A percentile compares a stretch with the other conserved stretches of the same genome.
Evolutionary conservation across 2,888 invertebrate genomes (phyloP).

Genomic region (Scaptomyza reducta): DNA sequence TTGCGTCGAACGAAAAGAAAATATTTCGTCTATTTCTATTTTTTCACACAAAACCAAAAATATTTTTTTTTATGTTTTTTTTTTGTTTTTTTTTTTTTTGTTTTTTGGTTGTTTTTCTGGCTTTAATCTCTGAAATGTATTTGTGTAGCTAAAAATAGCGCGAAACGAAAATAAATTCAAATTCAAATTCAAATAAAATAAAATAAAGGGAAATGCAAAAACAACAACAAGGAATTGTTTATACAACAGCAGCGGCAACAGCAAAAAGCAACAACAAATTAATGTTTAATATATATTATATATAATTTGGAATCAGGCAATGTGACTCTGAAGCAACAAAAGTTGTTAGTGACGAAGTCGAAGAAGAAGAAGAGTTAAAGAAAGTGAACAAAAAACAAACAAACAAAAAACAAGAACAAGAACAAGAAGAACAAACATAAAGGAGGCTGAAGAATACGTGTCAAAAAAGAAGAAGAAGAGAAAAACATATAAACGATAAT

Average conservation of each 20-base stretch:
- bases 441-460: too few relatives aligned
- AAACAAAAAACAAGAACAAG: slow-evolving; percentile 13
- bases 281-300: background rate
- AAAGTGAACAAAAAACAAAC: slow-evolving; percentile 27
- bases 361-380: slow-evolving; percentile 4
- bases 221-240: background rate
- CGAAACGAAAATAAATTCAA: slow-evolving; percentile 24
- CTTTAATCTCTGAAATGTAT: slow-evolving; percentile 20
- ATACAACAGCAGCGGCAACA: background rate
- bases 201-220: slow-evolving; percentile 10
- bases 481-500: slow-evolving; percentile 1
- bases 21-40: slow-evolving; percentile 45
- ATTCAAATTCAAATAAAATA: background rate
- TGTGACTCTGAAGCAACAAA: slow-evolving; percentile 67
- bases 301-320: slow-evolving; percentile 50
- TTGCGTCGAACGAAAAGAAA: slow-evolving; percentile 27
- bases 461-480: slow-evolving; percentile 15
- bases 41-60: slow-evolving; percentile 24
- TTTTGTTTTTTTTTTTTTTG: background rate
- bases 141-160: slow-evolving; percentile 47
- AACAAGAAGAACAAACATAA: slow-evolving; percentile 12
- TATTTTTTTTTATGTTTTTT: background rate
- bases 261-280: background rate
- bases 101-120: slow-evolving; percentile 3
- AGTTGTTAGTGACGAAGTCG: slow-evolving; percentile 20